Evolutionary conservation across 2,797 vertebrate genomes (phyloP).

Genomic region (Melanotaenia parkinsoni): DNA sequence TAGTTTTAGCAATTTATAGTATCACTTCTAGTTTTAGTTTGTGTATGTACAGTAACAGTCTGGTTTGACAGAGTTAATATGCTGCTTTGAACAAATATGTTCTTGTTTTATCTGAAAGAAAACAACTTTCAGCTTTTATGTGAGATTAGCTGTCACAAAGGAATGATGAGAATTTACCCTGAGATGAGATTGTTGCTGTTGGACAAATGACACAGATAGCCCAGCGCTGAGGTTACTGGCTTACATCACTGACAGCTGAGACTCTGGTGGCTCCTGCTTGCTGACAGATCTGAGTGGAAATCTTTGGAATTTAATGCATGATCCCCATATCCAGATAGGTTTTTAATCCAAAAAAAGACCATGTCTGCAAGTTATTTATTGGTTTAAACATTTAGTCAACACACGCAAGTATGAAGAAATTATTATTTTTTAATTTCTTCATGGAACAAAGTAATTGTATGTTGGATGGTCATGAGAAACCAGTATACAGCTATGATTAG

Average conservation of each 20-base stretch:
- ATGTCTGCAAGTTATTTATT: not conserved
- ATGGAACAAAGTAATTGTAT: too few relatives aligned
- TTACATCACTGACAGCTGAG: conserved; percentile 12
- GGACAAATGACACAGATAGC: not conserved
- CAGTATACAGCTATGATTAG: too few relatives aligned
- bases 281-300: not conserved
- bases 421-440: too few relatives aligned
- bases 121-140: not conserved
- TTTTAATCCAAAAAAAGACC: not conserved
- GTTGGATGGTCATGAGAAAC: too few relatives aligned
- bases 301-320: not conserved
- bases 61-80: not conserved
- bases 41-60: not conserved
- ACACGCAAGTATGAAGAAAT: not conserved
- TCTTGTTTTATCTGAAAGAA: not conserved
- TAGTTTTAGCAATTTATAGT: not conserved
- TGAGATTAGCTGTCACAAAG: not conserved
- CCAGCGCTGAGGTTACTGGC: not conserved
- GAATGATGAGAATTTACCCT: conserved; percentile 18
- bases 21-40: not conserved
- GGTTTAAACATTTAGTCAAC: not conserved
- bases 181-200: not conserved
- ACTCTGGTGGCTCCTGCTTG: not conserved
- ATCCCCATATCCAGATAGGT: not conserved
- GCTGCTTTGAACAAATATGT: not conserved